Evolutionary conservation across 2,888 invertebrate genomes (phyloP).

Genomic region (Drosophila falleni): DNA sequence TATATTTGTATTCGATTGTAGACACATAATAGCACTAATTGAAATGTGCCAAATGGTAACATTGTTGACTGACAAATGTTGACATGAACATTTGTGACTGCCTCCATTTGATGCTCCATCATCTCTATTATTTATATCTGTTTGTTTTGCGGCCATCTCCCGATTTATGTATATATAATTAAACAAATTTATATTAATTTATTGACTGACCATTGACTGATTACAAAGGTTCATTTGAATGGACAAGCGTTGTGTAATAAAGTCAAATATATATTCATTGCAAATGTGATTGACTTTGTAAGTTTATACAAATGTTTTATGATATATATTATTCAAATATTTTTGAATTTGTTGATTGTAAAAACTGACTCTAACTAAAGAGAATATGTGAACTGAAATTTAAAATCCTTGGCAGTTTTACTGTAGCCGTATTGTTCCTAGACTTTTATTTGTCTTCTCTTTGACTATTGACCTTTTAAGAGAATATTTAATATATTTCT

Average conservation of each 20-base stretch:
- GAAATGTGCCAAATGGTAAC: constrained; percentile 39
- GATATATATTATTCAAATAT: neutral
- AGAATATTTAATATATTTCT: neutral
- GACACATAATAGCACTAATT: constrained; percentile 39
- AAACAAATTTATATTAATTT: constrained; percentile 41
- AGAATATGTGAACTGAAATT: neutral
- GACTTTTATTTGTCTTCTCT: neutral
- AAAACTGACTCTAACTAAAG: neutral
- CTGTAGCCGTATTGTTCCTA: neutral
- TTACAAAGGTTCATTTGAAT: constrained; percentile 11
- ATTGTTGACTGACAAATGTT: constrained; percentile 41
- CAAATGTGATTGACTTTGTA: constrained; percentile 12
- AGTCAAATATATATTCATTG: neutral
- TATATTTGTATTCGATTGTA: constrained; percentile 16
- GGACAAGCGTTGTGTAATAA: constrained; percentile 1
- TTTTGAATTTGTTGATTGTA: neutral
- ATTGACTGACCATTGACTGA: constrained; percentile 30
- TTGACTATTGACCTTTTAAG: neutral
- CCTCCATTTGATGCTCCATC: constrained; percentile 18
- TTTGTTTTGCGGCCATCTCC: constrained; percentile 22
- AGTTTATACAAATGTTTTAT: constrained; percentile 7
- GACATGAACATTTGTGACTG: constrained; percentile 12
- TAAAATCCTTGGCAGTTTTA: neutral
- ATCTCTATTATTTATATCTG: constrained; percentile 45
- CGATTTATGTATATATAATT: constrained; percentile 8